phyloP scores from a whole-genome alignment of 1,140 invertebrate genomes.

The Rhyzopertha dominica region DNA sequence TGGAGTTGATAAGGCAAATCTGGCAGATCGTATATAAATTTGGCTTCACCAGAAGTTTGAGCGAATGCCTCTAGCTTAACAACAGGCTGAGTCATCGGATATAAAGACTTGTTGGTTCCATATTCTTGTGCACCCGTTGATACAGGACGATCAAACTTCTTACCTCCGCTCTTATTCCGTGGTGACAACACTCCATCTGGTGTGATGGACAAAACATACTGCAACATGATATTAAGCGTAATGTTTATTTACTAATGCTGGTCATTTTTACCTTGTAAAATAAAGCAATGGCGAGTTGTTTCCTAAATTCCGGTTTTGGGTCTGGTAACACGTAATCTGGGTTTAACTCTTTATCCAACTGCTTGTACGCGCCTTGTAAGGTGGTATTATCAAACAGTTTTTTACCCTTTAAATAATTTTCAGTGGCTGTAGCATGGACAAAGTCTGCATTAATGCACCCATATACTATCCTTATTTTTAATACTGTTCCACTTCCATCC shows the following conservation, averaged over 20 bases:
- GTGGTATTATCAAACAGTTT: constrained; percentile 48
- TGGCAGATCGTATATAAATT: constrained; percentile 58
- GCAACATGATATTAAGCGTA: too few species aligned
- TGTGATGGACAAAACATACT: constrained; percentile 53
- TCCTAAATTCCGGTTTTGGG: constrained; percentile 60
- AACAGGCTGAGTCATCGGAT: constrained; percentile 72
- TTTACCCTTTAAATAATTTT: constrained; percentile 57
- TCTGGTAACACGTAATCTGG: constrained; percentile 59
- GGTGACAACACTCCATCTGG: constrained; percentile 44
- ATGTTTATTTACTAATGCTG: too few species aligned
- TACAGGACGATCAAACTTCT: constrained; percentile 53
- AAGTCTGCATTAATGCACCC: constrained; percentile 68
- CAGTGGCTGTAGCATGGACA: constrained; percentile 64
- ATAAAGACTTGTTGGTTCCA: constrained; percentile 65
- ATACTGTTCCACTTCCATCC: constrained; percentile 16
- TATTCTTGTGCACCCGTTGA: constrained; percentile 69
- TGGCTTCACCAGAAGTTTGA: constrained; percentile 57
- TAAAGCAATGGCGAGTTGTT: constrained; percentile 58
- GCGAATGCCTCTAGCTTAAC: constrained; percentile 68
- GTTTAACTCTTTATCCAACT: constrained; percentile 55
- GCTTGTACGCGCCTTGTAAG: constrained; percentile 53
- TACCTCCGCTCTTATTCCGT: constrained; percentile 51
- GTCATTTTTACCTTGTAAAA: constrained; percentile 80
- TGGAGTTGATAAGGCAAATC: constrained; percentile 51
- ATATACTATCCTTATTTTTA: constrained; percentile 45